These are phyloP conservation scores for Podarcis lilfordi DNA, from an alignment of 2,797 vertebrate species.

Conservation along the genomic window DNA sequence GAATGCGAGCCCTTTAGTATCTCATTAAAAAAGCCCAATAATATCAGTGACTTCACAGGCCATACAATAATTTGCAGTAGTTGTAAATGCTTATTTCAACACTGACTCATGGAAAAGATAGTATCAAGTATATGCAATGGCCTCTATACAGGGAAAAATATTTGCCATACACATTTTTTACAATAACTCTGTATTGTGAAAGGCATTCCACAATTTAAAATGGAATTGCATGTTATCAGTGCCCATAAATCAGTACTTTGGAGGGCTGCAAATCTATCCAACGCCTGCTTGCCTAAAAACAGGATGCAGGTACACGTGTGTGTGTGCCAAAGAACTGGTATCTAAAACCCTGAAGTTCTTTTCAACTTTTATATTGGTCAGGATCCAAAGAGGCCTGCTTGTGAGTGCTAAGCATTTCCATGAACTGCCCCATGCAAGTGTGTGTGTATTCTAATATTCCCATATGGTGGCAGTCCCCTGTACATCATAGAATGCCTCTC, in stretches of 20 bases:
- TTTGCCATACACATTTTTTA: not conserved
- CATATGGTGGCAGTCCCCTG: not conserved
- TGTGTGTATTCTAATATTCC: not conserved
- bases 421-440: not conserved
- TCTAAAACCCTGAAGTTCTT: not conserved
- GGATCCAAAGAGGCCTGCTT: not conserved
- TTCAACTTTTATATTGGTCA: not conserved
- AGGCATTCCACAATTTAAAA: not conserved
- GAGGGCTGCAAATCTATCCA: not conserved
- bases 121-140: not conserved
- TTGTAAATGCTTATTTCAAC: conserved; percentile 4
- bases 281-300: not conserved
- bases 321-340: not conserved
- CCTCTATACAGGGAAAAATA: conserved; percentile 4
- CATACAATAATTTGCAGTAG: not conserved
- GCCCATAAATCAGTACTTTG: not conserved
- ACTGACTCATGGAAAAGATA: not conserved
- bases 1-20: not conserved
- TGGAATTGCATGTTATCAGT: not conserved
- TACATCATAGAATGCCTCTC: not conserved
- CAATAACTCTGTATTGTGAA: not conserved
- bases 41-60: not conserved
- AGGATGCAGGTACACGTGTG: not conserved
- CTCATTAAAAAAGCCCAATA: not conserved
- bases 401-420: too few species aligned